These are phyloP conservation scores for Mirza zaza DNA, from an alignment of 2,113 vertebrate genomes.

Conservation along the genomic window DNA sequence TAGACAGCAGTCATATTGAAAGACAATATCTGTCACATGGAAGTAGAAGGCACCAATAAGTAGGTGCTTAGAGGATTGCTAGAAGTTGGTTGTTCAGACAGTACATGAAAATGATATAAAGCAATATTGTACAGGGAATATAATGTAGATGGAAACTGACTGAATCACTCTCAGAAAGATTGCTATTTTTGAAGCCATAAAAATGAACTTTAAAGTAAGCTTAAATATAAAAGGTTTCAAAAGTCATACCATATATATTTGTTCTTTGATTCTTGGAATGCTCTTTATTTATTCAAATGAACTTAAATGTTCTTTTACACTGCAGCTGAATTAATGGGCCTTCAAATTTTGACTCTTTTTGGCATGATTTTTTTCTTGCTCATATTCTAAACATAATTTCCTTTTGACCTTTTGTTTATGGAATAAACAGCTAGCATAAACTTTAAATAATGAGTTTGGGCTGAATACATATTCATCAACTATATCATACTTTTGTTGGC, in stretches of 20 bases:
- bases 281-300: neutral
- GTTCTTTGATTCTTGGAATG: neutral
- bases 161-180: neutral
- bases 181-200: constrained; percentile 7
- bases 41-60: neutral
- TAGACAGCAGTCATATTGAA: neutral
- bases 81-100: neutral
- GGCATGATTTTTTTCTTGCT: constrained; percentile 50
- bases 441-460: constrained; percentile 52
- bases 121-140: neutral
- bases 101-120: neutral
- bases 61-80: neutral
- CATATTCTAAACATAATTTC: neutral
- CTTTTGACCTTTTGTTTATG: neutral
- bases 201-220: constrained; percentile 14
- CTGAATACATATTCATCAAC: constrained; percentile 4
- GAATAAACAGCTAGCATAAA: constrained; percentile 50
- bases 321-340: neutral
- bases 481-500: constrained; percentile 64
- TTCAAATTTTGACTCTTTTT: neutral
- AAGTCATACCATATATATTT: neutral
- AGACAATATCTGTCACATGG: neutral
- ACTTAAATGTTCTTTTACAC: constrained; percentile 23
- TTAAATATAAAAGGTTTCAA: neutral
- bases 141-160: neutral